phyloP scores from a whole-genome alignment of 2,113 vertebrate genomes.

The Monarcha castaneiventris region DNA sequence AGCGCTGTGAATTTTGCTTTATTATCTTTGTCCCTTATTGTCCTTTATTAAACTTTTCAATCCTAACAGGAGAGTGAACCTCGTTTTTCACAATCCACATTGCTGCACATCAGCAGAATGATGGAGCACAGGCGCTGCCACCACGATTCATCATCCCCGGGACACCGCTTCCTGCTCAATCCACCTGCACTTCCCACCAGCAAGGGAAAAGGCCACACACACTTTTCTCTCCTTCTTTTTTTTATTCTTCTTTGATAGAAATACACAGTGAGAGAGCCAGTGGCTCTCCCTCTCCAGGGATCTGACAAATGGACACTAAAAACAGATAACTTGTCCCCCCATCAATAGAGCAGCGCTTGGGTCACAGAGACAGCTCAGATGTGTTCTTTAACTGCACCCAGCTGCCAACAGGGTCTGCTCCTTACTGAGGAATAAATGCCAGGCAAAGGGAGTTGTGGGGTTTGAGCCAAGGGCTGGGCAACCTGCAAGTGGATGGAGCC shows the following conservation, averaged over 20 bases:
- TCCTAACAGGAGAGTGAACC: too few relatives aligned
- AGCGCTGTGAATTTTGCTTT: too few relatives aligned
- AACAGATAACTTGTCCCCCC: slow-evolving; percentile 7
- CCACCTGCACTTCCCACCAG: not conserved
- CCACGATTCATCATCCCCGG: not conserved
- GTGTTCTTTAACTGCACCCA: slow-evolving; percentile 29
- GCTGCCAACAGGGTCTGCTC: slow-evolving; percentile 8
- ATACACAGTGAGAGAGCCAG: not conserved
- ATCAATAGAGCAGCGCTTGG: slow-evolving; percentile 6
- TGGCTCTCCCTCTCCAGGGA: not conserved
- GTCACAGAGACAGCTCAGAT: slow-evolving; percentile 7
- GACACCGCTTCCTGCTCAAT: not conserved
- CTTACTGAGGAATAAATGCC: not conserved
- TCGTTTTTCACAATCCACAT: too few relatives aligned
- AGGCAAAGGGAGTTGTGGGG: not conserved
- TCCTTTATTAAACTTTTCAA: too few relatives aligned
- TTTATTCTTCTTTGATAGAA: not conserved
- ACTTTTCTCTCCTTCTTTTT: not conserved
- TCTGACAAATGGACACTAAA: slow-evolving; percentile 46
- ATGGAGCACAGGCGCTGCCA: fast-evolving
- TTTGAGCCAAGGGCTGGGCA: not conserved
- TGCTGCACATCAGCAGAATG: not conserved
- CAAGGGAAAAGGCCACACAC: not conserved
- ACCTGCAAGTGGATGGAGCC: not conserved
- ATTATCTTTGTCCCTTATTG: too few relatives aligned